These are phyloP conservation scores for Heliconius melpomene DNA, from an alignment of 1,140 invertebrate species.

Conservation along the genomic window DNA sequence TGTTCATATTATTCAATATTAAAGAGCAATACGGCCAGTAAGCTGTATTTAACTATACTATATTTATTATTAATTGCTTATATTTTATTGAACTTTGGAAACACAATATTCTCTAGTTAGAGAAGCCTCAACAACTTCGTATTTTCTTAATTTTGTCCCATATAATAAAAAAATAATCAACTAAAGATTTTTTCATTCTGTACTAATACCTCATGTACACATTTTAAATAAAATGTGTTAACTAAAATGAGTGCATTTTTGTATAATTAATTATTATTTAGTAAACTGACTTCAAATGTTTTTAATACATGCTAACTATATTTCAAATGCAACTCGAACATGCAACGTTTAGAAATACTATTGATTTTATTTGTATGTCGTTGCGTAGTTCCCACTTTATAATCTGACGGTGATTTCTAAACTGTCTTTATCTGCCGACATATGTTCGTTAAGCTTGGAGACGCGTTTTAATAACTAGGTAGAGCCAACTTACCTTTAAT, in stretches of 20 bases:
- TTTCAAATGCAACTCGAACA: slow-evolving; percentile 22
- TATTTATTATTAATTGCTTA: no score
- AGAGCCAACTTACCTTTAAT: not conserved
- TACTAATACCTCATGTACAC: no score
- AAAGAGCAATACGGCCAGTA: no score
- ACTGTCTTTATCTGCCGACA: not conserved
- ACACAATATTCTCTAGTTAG: no score
- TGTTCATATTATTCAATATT: no score
- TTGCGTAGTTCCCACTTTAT: slow-evolving; percentile 24
- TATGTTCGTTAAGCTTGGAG: not conserved
- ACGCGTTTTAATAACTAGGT: not conserved
- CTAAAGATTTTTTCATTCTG: no score
- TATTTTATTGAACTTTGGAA: no score
- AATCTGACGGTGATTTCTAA: slow-evolving; percentile 20
- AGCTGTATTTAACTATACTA: no score
- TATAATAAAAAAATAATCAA: no score
- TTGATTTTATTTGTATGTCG: slow-evolving; percentile 22
- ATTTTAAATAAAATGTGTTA: no score
- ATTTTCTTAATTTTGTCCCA: no score
- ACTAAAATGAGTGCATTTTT: not conserved
- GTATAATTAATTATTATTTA: not conserved
- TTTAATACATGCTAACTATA: slow-evolving; percentile 4
- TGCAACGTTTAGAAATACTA: slow-evolving; percentile 27
- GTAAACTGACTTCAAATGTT: not conserved
- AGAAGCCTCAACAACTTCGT: no score